Evolutionary conservation across 2,888 invertebrate genomes (phyloP).

Genomic region (Ennomos quercinarius): DNA sequence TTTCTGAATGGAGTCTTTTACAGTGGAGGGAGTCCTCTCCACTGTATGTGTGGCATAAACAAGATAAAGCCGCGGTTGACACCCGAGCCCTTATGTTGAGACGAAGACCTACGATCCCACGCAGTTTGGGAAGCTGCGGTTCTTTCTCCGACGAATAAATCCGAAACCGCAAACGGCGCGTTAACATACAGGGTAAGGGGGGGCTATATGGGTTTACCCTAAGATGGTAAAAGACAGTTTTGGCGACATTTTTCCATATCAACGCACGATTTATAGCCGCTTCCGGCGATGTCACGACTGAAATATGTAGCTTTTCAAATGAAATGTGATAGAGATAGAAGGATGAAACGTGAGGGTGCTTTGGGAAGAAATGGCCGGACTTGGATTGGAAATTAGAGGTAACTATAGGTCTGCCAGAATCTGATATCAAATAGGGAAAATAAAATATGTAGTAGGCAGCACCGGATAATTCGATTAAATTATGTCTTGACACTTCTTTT

Average conservation of each 20-base stretch:
- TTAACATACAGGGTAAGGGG: slow-evolving; percentile 45
- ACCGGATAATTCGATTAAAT: too few relatives aligned
- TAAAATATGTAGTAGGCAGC: too few relatives aligned
- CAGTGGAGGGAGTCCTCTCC: slow-evolving; percentile 41
- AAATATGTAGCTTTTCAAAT: slow-evolving; percentile 65
- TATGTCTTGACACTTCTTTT: too few relatives aligned
- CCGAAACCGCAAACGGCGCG: slow-evolving; percentile 46
- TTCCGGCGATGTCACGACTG: slow-evolving; percentile 65
- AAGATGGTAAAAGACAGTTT: slow-evolving; percentile 67
- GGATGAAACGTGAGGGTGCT: slow-evolving; percentile 53
- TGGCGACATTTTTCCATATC: slow-evolving; percentile 67
- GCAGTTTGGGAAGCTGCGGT: slow-evolving; percentile 73
- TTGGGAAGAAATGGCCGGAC: slow-evolving; percentile 28
- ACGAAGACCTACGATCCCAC: slow-evolving; percentile 67
- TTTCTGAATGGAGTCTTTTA: slow-evolving; percentile 28
- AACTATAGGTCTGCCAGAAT: too few relatives aligned
- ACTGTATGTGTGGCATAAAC: slow-evolving; percentile 54
- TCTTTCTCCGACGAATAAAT: slow-evolving; percentile 62
- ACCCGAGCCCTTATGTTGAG: slow-evolving; percentile 63
- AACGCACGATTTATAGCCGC: slow-evolving; percentile 68
- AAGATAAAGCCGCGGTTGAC: slow-evolving; percentile 72
- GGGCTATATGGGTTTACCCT: slow-evolving; percentile 49
- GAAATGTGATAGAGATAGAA: slow-evolving; percentile 59
- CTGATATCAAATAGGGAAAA: too few relatives aligned
- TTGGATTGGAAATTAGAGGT: slow-evolving; percentile 21